Base-by-base conservation (phyloP, 2,888 invertebrate species). In the Thymelicus lineola region DNA sequence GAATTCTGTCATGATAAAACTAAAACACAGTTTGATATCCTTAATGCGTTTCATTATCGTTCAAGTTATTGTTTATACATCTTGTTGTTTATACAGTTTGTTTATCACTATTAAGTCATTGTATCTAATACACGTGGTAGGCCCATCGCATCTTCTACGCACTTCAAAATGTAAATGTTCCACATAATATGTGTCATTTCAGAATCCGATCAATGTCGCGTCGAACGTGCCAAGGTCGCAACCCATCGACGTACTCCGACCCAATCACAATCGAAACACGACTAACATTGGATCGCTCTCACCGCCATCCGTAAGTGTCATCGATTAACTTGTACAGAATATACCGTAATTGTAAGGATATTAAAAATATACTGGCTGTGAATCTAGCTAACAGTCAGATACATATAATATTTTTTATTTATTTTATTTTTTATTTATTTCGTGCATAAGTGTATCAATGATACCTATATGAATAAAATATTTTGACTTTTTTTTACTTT, bases 221-320 rank as follows among this genome's bases (percentile, higher is more conserved):
- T 77, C 86, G 75, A 86, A 86, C 79, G 95, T 97, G 75, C 97
- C 97, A 65, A 95, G 97, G 75, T 97, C 98, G 72, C 97, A 97
- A 86, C 98, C 98, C 17, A 98, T 98, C 78, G 97, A 96, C 83
- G 97, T 97, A 94, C 96, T 96, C 79, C 95, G 97, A 71, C 95
- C 96, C 73, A 96, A 96, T 82, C 95, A 96, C 81, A 95, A 96
- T 80, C 95, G 96, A 77, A 96, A 95, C 77, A 95, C 95, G 72
- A 96, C 96, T 76, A 98, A 98, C 89, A 97, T 98, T 77, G 97
- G 97, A 81, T 98, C 98, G 7, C 95, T 98, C 74, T 98, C 98
- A 62, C 98, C 98, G 74, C 98, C 98, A 74, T 96, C 98, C 77
- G 98, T 95, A 89, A 95, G 95, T 94, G 60, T 57, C 62, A 46